Evolutionary conservation across 23 tunicate species (phyloP).

Genomic region (Styela clava): DNA sequence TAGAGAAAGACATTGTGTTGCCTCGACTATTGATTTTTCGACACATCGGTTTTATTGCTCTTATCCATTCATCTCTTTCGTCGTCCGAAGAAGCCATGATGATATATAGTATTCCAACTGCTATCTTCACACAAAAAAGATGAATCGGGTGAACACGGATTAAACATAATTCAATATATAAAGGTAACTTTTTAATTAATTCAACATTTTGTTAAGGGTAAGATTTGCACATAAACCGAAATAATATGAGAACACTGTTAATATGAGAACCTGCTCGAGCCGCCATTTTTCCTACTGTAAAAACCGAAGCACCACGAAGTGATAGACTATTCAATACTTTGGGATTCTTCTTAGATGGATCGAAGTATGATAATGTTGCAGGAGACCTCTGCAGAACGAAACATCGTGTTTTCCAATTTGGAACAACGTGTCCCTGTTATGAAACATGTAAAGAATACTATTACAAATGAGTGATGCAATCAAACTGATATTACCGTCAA

Average conservation of each 20-base stretch:
- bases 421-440: slow-evolving; percentile 80
- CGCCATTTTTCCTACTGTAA: slow-evolving; percentile 42
- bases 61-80: slow-evolving; percentile 64
- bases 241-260: too few species aligned
- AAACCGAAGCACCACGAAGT: slow-evolving; percentile 72
- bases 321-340: slow-evolving; percentile 42
- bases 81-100: slow-evolving; percentile 53
- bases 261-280: slow-evolving; percentile 70
- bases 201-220: too few species aligned
- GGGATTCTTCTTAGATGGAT: slow-evolving; percentile 64
- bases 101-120: slow-evolving; percentile 40
- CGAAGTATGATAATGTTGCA: slow-evolving; percentile 53
- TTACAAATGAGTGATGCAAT: too few species aligned
- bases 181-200: too few species aligned
- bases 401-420: slow-evolving; percentile 65
- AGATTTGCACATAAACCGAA: too few species aligned
- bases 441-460: too few species aligned
- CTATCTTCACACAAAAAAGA: slow-evolving; percentile 62
- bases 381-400: slow-evolving; percentile 65
- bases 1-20: not conserved
- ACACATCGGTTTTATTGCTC: slow-evolving; percentile 54
- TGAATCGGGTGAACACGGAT: slow-evolving; percentile 70
- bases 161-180: too few species aligned
- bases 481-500: too few species aligned
- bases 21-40: not conserved